A percentile compares a stretch with the other conserved stretches of the same genome.
phyloP scores from a whole-genome alignment of 2,888 invertebrate species.

The Hypomecis punctinalis region DNA sequence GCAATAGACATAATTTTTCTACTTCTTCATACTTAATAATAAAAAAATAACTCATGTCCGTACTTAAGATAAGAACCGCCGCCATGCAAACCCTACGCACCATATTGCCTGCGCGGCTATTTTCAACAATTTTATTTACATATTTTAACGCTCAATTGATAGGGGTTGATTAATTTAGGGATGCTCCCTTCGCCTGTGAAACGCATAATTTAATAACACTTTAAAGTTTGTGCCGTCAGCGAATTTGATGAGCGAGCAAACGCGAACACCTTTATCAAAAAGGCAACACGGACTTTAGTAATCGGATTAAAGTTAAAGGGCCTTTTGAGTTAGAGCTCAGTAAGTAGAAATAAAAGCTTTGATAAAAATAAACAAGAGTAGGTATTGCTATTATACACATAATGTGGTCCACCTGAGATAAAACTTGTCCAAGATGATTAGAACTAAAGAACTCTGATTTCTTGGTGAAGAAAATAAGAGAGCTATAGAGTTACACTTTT shows the following conservation, averaged over 20 bases:
- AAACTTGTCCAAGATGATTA: too few relatives aligned
- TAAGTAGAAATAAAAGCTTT: too few relatives aligned
- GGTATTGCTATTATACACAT: too few relatives aligned
- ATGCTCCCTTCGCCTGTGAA: slow-evolving; percentile 50
- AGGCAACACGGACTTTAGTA: background rate
- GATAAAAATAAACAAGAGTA: too few relatives aligned
- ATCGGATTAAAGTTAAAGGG: background rate
- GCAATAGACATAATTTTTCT: too few relatives aligned
- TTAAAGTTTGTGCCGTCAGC: slow-evolving; percentile 30
- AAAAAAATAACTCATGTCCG: background rate
- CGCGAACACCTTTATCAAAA: slow-evolving; percentile 3
- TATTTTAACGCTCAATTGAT: slow-evolving; percentile 82
- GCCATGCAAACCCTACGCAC: slow-evolving; percentile 52
- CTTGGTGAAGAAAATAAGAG: too few relatives aligned
- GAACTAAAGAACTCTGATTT: too few relatives aligned
- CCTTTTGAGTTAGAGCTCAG: too few relatives aligned
- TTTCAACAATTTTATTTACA: slow-evolving; percentile 79
- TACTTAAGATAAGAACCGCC: background rate
- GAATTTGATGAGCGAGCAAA: slow-evolving; percentile 13
- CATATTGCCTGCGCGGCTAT: slow-evolving; percentile 64
- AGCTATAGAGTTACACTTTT: too few relatives aligned
- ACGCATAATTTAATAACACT: slow-evolving; percentile 44
- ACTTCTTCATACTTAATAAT: too few relatives aligned
- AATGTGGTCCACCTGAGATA: too few relatives aligned
- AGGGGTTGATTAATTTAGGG: slow-evolving; percentile 77